Base-by-base conservation (phyloP, 2,113 vertebrate species). In the Microtus oregoni region DNA sequence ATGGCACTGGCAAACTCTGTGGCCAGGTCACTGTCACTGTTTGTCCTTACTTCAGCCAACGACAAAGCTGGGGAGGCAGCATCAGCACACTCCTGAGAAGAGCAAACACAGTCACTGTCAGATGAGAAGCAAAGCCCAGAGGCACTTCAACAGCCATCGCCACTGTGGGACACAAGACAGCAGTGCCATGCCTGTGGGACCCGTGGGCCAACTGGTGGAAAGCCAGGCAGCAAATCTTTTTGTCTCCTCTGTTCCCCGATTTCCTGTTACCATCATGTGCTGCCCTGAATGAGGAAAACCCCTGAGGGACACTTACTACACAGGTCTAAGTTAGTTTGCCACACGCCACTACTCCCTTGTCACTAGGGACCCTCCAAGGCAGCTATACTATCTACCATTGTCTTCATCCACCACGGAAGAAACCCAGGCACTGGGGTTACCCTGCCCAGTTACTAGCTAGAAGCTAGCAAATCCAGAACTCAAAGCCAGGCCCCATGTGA, bases 1-100 rank as follows among this genome's bases (percentile, higher is more conserved):
- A 99, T 98, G 63, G 99, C 99, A 0, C 96, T 98, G 58, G 99
- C 97, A 28, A 99, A 98, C 90, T 99, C 99, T 1, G 98, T 97
- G 15, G 99, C 98, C 95, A 99, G 97, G 78, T 99, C 99, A 1
- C 96, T 98, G 86, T 99, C 99, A 0, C 78, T 97, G 96, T 98
- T 98, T 0, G 97, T 98, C 96, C 98, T 98, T 41, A 99, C 96
- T 90, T 99, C 99, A 32, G 98, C 96, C 2, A 99, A 92, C 0
- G 98, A 98, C 88, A 98, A 95, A 0, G 98, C 96, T 24, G 98
- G 96, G 68, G 98, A 38, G 0, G 97, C 78, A 22, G 98, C 98
- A 20, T 99, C 99, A 0, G 97, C 98, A 93, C 98, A 98, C 41
- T 99, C 99, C 99, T 99, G 95, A 26, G 90, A 96, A 97, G 70